Percentiles rank a stretch among this genome's conserved stretches.
Conservation (phyloP, 2,113 vertebrate genomes). For the Laticauda laticaudata region DNA sequence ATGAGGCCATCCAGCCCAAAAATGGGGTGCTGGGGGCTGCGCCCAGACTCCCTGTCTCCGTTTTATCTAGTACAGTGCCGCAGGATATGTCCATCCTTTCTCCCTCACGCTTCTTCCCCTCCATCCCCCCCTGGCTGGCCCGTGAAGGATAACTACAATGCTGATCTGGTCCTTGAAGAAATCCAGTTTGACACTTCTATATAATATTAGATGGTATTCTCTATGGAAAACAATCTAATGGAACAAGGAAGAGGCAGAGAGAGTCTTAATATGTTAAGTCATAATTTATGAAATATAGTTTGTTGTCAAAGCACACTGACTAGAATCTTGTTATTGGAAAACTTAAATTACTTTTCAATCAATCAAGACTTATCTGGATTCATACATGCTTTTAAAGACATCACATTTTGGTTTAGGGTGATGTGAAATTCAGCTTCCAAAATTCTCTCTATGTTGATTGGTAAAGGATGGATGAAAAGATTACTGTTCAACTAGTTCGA, state of each 20-base stretch:
- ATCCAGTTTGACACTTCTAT: too few species aligned
- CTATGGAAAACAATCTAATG: background rate
- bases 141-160: too few species aligned
- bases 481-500: background rate
- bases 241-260: background rate
- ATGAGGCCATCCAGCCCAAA: too few species aligned
- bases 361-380: background rate
- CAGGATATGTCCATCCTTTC: too few species aligned
- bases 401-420: background rate
- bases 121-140: too few species aligned
- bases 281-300: background rate
- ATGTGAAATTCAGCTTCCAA: background rate
- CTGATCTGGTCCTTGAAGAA: too few species aligned
- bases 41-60: rapidly evolving
- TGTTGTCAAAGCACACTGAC: background rate
- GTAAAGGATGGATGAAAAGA: background rate
- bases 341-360: background rate
- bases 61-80: too few species aligned
- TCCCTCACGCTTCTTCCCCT: too few species aligned
- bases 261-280: background rate
- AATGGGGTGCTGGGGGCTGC: too few species aligned
- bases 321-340: background rate
- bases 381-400: background rate
- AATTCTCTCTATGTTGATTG: background rate
- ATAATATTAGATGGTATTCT: background rate